Percentiles rank a stretch among this genome's conserved stretches.
These are phyloP conservation scores for Eubasilissa splendida DNA, from an alignment of 2,888 invertebrate species.

Conservation along the genomic window DNA sequence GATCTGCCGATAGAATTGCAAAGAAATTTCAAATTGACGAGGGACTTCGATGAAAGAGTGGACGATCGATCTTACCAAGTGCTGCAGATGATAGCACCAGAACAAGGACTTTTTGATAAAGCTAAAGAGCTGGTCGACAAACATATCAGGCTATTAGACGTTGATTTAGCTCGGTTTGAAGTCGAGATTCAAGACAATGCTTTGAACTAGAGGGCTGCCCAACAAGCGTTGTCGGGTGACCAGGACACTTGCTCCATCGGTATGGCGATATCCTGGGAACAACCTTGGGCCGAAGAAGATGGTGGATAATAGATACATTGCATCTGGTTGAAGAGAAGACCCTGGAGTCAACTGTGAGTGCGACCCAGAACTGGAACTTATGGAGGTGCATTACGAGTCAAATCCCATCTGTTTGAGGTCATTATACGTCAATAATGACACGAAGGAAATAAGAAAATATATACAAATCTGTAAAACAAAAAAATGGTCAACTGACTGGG, in stretches of 20 bases:
- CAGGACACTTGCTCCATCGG: constrained; percentile 66
- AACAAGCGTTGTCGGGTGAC: constrained; percentile 67
- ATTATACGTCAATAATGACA: no score
- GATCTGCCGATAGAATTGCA: constrained; percentile 88
- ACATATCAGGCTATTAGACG: constrained; percentile 88
- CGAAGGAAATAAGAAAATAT: no score
- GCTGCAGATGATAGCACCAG: constrained; percentile 77
- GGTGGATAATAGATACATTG: no score
- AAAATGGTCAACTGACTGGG: no score
- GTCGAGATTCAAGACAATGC: constrained; percentile 91
- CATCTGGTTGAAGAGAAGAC: no score
- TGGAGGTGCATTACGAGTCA: no score
- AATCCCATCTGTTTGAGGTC: no score
- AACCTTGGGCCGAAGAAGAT: no score
- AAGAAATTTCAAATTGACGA: constrained; percentile 89
- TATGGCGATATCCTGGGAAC: constrained; percentile 59
- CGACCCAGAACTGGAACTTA: no score
- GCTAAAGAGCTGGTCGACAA: constrained; percentile 92
- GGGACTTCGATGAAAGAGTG: constrained; percentile 87
- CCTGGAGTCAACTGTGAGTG: no score
- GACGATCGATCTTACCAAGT: constrained; percentile 83
- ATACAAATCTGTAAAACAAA: no score
- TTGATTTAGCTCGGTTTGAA: constrained; percentile 87
- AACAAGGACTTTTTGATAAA: constrained; percentile 82
- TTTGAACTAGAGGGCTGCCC: constrained; percentile 78